phyloP scores from a whole-genome alignment of 2,888 invertebrate species.

The Aleiodes leptofemur region DNA sequence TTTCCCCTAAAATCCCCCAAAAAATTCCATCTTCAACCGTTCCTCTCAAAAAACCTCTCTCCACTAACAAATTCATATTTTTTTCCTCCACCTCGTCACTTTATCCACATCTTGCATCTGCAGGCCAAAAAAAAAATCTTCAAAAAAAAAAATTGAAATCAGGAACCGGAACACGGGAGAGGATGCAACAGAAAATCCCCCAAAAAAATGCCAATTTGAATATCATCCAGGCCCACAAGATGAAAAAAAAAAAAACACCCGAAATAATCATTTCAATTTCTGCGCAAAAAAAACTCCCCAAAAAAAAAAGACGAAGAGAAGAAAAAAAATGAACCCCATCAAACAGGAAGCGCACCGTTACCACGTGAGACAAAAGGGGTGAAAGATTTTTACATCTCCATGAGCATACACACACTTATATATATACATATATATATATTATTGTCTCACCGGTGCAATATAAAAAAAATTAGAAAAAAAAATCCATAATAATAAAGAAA shows the following conservation, averaged over 20 bases:
- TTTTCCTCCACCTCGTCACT: no score
- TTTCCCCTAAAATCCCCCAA: no score
- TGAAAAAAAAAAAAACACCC: neutral
- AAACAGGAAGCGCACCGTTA: conserved; percentile 48
- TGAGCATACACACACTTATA: conserved; percentile 35
- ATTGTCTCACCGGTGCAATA: conserved; percentile 16
- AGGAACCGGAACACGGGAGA: conserved; percentile 46
- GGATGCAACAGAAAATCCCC: conserved; percentile 26
- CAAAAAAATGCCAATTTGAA: conserved; percentile 45
- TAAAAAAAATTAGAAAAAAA: conserved; percentile 20
- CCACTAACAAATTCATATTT: no score
- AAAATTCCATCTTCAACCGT: no score
- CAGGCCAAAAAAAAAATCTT: conserved; percentile 9
- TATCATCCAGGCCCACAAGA: conserved; percentile 34
- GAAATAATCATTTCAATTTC: conserved; percentile 8
- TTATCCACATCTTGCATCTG: no score
- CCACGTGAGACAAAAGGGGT: conserved; percentile 47
- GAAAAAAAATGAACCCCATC: conserved; percentile 20
- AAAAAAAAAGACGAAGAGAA: conserved; percentile 46
- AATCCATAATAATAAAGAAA: conserved; percentile 38
- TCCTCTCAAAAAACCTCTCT: no score
- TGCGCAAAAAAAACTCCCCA: conserved; percentile 41
- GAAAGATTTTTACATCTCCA: conserved; percentile 53
- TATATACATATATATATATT: neutral
- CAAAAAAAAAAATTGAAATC: conserved; percentile 31